Evolutionary conservation across 1,140 invertebrate genomes (phyloP).

Genomic region (Cecropterus lyciades): DNA sequence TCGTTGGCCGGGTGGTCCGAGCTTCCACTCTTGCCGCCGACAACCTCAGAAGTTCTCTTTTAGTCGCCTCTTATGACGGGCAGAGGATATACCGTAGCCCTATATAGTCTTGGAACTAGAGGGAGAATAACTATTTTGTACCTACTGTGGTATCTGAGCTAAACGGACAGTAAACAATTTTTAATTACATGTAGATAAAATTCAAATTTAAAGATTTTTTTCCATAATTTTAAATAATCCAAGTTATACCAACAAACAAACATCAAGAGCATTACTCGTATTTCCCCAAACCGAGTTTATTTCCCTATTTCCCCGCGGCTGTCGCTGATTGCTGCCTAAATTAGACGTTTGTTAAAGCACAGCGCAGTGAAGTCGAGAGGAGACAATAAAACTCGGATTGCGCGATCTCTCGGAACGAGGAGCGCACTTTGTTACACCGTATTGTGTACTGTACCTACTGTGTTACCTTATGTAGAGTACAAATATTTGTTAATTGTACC

Average conservation of each 20-base stretch:
- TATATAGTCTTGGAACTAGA: too few relatives aligned
- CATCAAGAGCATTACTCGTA: not conserved
- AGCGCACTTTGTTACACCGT: not conserved
- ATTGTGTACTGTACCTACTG: not conserved
- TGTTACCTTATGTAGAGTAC: not conserved
- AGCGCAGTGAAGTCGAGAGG: constrained; percentile 13
- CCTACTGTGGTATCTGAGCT: too few relatives aligned
- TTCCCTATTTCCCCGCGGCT: not conserved
- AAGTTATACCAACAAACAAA: not conserved
- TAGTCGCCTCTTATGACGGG: too few relatives aligned
- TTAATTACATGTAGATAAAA: too few relatives aligned
- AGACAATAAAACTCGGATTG: constrained; percentile 13
- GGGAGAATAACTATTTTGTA: too few relatives aligned
- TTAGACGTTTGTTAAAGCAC: constrained; percentile 18
- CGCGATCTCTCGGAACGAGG: constrained; percentile 10
- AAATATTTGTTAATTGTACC: too few relatives aligned
- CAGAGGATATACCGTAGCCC: too few relatives aligned
- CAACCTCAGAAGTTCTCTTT: too few relatives aligned
- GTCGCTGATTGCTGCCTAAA: constrained; percentile 26
- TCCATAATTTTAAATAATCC: not conserved
- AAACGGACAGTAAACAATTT: too few relatives aligned
- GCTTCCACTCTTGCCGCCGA: too few relatives aligned
- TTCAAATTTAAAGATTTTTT: not conserved
- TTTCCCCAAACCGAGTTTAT: not conserved
- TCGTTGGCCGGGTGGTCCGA: too few relatives aligned